These are phyloP conservation scores for Bruchidius siliquastri DNA, from an alignment of 2,888 invertebrate genomes.

Conservation along the genomic window DNA sequence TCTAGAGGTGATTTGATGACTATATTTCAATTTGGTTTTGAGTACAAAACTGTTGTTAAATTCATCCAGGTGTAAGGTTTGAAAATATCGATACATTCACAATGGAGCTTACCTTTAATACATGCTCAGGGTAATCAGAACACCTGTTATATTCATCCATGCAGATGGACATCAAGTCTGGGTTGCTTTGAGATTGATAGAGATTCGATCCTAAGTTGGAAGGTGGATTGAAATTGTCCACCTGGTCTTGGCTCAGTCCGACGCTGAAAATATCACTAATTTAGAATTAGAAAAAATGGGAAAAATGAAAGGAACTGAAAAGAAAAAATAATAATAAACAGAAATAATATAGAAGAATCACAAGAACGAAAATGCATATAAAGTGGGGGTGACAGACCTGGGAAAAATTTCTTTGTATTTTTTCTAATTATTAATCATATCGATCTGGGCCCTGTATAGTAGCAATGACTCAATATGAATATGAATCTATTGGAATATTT, in stretches of 20 bases:
- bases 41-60: no score
- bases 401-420: no score
- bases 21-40: no score
- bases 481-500: no score
- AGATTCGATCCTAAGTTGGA: conserved; percentile 59
- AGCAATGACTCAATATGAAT: no score
- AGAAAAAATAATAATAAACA: not conserved
- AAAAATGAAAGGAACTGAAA: conserved; percentile 1
- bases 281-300: conserved; percentile 3
- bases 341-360: not conserved
- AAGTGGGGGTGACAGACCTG: no score
- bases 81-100: no score
- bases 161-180: conserved; percentile 76
- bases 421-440: no score
- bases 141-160: conserved; percentile 71
- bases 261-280: conserved; percentile 27
- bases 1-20: no score
- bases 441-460: no score
- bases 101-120: conserved; percentile 63
- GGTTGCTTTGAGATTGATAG: conserved; percentile 85
- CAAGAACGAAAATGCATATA: not conserved
- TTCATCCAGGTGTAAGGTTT: no score
- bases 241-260: conserved; percentile 58
- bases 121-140: conserved; percentile 91
- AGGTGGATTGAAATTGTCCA: conserved; percentile 55